Evolutionary conservation across 2,797 vertebrate species (phyloP).

Genomic region (Arnoldichthys spilopterus): DNA sequence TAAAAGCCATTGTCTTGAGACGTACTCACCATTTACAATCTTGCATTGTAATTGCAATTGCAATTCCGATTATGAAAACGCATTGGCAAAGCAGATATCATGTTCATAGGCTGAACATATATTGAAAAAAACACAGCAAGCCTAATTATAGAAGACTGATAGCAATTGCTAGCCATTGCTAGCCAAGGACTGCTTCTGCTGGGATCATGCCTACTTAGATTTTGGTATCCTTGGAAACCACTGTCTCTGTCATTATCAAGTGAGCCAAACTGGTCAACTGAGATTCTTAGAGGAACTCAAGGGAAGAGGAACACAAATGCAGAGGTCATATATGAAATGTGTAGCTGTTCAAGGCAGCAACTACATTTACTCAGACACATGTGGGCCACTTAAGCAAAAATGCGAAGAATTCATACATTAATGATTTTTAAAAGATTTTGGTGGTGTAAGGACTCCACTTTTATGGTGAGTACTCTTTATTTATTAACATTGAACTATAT

Average conservation of each 20-base stretch:
- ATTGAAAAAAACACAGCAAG: not conserved
- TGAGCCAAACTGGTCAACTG: not conserved
- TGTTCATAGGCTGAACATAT: not conserved
- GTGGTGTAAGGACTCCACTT: not conserved
- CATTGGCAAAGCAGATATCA: not conserved
- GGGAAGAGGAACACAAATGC: not conserved
- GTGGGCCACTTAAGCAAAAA: no score
- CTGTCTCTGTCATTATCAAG: not conserved
- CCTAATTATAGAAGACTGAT: not conserved
- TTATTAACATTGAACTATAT: no score
- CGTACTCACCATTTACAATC: no score
- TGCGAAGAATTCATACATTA: no score
- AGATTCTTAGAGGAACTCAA: not conserved
- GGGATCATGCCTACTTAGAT: not conserved
- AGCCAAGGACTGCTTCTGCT: not conserved
- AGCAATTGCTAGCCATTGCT: not conserved
- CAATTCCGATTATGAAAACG: no score
- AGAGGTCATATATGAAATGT: not conserved
- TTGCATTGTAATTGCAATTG: no score
- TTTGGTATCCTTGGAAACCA: constrained; percentile 11
- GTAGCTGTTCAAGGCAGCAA: not conserved
- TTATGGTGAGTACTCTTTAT: no score
- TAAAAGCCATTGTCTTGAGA: no score
- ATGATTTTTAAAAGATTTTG: not conserved
- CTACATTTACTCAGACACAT: no score